Evolutionary conservation across 2,113 vertebrate species (phyloP).

Genomic region (Platysternon megacephalum): DNA sequence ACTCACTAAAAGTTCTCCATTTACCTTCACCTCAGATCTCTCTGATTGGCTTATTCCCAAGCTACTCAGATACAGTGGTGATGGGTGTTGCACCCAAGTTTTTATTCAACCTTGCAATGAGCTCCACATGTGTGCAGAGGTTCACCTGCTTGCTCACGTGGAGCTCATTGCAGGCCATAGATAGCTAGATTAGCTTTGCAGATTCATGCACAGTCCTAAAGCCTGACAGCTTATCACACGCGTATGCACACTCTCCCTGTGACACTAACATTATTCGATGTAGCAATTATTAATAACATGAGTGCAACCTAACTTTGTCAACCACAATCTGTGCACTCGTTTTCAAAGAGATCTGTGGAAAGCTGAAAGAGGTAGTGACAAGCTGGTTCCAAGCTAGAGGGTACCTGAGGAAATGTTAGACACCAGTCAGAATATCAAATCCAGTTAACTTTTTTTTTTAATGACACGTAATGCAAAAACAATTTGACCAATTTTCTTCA

Average conservation of each 20-base stretch:
- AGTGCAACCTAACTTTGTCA: background rate
- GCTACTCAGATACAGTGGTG: conserved; percentile 18
- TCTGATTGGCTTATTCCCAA: background rate
- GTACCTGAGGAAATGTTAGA: background rate
- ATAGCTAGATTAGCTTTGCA: background rate
- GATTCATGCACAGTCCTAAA: background rate
- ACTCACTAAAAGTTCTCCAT: background rate
- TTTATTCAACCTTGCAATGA: background rate
- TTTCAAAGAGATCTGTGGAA: background rate
- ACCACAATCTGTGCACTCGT: background rate
- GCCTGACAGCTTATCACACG: background rate
- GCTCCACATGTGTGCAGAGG: background rate
- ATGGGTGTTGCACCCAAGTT: conserved; percentile 18
- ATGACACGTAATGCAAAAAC: background rate
- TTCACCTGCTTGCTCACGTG: background rate
- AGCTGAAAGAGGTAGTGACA: background rate
- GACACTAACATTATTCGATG: accelerated
- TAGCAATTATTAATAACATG: background rate
- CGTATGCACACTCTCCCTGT: background rate
- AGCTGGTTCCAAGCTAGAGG: background rate
- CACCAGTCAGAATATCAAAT: background rate
- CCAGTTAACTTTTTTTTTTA: background rate
- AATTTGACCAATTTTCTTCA: background rate
- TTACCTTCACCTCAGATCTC: background rate
- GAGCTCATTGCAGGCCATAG: background rate